These are phyloP conservation scores for Cladorhizidae sp. DNA, from an alignment of 37 sponge, comb jelly and placozoan species.

Conservation along the genomic window DNA sequence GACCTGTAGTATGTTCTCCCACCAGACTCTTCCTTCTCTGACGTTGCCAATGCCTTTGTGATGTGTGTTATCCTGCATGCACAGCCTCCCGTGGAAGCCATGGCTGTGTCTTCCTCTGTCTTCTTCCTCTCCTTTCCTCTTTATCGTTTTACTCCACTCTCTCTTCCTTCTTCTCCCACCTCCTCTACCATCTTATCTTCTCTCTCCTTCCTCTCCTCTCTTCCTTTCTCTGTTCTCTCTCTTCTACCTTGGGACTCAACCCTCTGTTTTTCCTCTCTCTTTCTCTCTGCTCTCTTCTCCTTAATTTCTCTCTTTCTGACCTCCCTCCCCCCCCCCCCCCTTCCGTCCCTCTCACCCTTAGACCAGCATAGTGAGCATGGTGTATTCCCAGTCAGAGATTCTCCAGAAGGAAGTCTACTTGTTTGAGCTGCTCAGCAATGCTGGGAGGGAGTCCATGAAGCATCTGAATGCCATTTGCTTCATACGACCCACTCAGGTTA, in stretches of 20 bases:
- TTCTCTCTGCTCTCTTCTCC: too few relatives aligned
- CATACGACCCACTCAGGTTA: conserved; percentile 88
- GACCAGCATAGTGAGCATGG: conserved; percentile 87
- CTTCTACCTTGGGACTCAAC: too few relatives aligned
- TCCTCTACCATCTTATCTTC: neutral
- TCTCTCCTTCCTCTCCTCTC: neutral
- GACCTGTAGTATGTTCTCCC: too few relatives aligned
- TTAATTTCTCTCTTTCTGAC: too few relatives aligned
- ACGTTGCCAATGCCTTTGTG: too few relatives aligned
- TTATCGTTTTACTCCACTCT: neutral
- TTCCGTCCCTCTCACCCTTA: neutral
- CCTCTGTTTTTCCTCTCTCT: too few relatives aligned
- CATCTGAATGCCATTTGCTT: conserved; percentile 95
- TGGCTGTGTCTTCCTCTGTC: too few relatives aligned
- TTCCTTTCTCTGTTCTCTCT: neutral
- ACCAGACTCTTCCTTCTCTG: too few relatives aligned
- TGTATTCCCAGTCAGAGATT: conserved; percentile 95
- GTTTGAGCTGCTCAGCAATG: conserved; percentile 83
- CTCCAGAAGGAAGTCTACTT: conserved; percentile 97
- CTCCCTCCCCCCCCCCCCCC: neutral
- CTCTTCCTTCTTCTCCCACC: neutral
- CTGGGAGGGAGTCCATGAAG: conserved; percentile 87
- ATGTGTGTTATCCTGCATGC: too few relatives aligned
- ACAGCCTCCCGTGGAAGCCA: too few relatives aligned
- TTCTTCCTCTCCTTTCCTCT: too few relatives aligned